Conservation (phyloP, 2,113 vertebrate species). For the Bos taurus region ARS-UCD2.0 NC_037333.1:72265501-72266000, state of each 20-base stretch:
- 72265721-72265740: neutral
- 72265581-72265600: slow-evolving; percentile 59
- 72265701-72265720: neutral
- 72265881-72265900: neutral
- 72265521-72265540: slow-evolving; percentile 61
- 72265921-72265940: neutral
- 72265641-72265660: neutral
- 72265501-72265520: slow-evolving; percentile 46
- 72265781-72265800: neutral
- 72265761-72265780: neutral
- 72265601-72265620: slow-evolving; percentile 25
- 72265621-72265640: slow-evolving; percentile 56
- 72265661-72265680: neutral
- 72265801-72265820: neutral
- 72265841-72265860: neutral
- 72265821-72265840: neutral
- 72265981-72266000: neutral
- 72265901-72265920: neutral
- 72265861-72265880: neutral
- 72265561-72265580: slow-evolving; percentile 61
- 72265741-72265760: neutral
- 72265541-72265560: slow-evolving; percentile 55
- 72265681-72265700: neutral
- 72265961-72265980: neutral
- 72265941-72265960: neutral